Evolutionary conservation across 2,113 vertebrate species (phyloP), one percentile per base, ranked within the genome.

Genomic region (Sterna hirundo): DNA sequence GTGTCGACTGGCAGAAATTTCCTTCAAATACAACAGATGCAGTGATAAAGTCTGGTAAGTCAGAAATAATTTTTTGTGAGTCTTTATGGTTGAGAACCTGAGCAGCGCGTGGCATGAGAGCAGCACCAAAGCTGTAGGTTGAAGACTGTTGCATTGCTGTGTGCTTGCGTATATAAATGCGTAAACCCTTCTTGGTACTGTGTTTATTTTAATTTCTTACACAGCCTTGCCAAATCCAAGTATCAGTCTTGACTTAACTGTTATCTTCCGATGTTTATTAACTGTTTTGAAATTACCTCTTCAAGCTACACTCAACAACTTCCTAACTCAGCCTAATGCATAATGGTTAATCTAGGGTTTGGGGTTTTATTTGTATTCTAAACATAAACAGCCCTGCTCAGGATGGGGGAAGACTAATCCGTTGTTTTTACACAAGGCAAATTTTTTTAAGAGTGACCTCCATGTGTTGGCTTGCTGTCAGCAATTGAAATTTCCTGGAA

Each of bases 21-120:
- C 93, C 98, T 62, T 96, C 98, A 49, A 90, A 96, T 90, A 91
- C 86, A 93, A 98, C 97, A 30, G 91, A 96, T 85, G 92, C 95
- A 44, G 25, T 98, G 32, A 97, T 98, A 79, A 97, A 97, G 65
- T 98, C 98, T 83, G 97, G 98, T 98, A 97, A 97, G 98, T 83
- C 38, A 84, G 55, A 86, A 79, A 19, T 75, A 6, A 23, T 42
- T 78, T 65, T 83, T 58, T 90, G 5, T 49, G 38, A 60, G 10
- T 55, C 32, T 78, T 83, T 90, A 54, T 87, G 19, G 10, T 64
- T 95, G 52, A 90, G 19, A 76, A 52, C 23, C n/a, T 93, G 32
- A 94, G 23, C 42, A 90, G 38, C 1, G 4, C 81, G 30, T 83
- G 42, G n/a, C 87, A n/a, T 16, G 25, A 61, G 27, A 88, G 36